These are phyloP conservation scores for Geopemphigus sp. DNA, from an alignment of 1,140 invertebrate species.

Conservation along the genomic window DNA sequence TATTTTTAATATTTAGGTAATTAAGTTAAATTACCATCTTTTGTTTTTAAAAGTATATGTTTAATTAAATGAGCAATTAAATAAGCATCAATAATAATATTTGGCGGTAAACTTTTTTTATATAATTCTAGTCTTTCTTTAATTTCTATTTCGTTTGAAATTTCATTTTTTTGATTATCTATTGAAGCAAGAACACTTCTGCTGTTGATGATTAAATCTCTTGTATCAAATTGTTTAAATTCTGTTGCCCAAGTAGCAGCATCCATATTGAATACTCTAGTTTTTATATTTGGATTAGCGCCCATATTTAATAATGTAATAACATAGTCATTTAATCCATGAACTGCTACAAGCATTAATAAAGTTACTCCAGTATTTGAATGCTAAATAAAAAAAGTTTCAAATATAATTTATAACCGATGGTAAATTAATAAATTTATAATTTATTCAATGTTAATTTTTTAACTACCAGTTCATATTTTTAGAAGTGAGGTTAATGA, in stretches of 20 bases:
- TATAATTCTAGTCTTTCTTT: constrained; percentile 38
- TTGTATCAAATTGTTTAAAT: constrained; percentile 42
- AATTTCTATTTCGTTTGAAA: constrained; percentile 9
- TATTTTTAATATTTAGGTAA: background rate
- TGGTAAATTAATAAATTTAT: background rate
- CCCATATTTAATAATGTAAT: constrained; percentile 70
- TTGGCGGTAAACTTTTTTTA: constrained; percentile 43
- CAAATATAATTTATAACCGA: background rate
- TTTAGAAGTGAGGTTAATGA: too few species aligned
- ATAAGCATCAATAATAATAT: constrained; percentile 37
- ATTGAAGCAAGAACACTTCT: background rate
- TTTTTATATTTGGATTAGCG: constrained; percentile 65
- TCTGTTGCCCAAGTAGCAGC: constrained; percentile 43
- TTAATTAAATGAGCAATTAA: constrained; percentile 34
- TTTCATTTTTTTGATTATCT: constrained; percentile 14
- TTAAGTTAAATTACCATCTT: constrained; percentile 5
- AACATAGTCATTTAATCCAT: constrained; percentile 65
- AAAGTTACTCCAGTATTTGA: constrained; percentile 68
- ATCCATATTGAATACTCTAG: constrained; percentile 53
- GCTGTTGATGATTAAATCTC: constrained; percentile 31
- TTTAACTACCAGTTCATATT: too few species aligned
- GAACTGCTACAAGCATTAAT: constrained; percentile 73
- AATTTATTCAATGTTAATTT: too few species aligned
- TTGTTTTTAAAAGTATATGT: constrained; percentile 44
- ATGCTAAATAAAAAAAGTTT: constrained; percentile 59